Evolutionary conservation across 2,113 vertebrate species (phyloP).

Genomic region (Bostrychus sinensis): DNA sequence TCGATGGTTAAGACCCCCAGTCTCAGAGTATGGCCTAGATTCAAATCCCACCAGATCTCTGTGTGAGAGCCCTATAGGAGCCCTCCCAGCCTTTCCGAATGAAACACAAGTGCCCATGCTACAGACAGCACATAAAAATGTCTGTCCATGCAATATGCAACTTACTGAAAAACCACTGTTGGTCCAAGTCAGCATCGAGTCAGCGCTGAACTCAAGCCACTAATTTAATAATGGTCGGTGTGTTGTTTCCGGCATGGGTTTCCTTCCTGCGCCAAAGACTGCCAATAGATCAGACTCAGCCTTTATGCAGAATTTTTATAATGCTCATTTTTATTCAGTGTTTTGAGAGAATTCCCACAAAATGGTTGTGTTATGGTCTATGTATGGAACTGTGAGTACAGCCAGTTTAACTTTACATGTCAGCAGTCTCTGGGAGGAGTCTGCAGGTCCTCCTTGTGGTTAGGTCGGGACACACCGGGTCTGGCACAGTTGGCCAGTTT

Average conservation of each 20-base stretch:
- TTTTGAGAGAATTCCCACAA: not conserved
- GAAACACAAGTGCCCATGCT: not conserved
- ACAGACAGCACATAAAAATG: slow-evolving; percentile 23
- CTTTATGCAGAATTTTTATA: not conserved
- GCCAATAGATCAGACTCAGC: not conserved
- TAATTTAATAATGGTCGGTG: not conserved
- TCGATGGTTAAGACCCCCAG: slow-evolving; percentile 16
- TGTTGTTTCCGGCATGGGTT: not conserved
- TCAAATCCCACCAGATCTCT: slow-evolving; percentile 34
- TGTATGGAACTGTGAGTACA: not conserved
- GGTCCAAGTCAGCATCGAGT: slow-evolving; percentile 10
- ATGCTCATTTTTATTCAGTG: not conserved
- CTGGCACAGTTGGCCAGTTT: no score
- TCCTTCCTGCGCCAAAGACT: not conserved
- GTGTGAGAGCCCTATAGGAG: slow-evolving; percentile 23
- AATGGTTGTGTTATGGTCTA: no score
- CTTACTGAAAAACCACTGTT: slow-evolving; percentile 10
- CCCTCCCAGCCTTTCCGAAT: slow-evolving; percentile 22
- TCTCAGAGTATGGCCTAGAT: slow-evolving; percentile 21
- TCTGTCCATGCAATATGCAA: slow-evolving; percentile 17
- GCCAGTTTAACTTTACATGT: not conserved
- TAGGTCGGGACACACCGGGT: no score
- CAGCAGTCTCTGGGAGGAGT: not conserved
- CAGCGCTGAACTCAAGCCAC: slow-evolving; percentile 20
- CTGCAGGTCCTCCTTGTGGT: not conserved